Evolutionary conservation across 2,797 vertebrate species (phyloP), one percentile per base, ranked within the genome.

Genomic region (Botia almorhae): DNA sequence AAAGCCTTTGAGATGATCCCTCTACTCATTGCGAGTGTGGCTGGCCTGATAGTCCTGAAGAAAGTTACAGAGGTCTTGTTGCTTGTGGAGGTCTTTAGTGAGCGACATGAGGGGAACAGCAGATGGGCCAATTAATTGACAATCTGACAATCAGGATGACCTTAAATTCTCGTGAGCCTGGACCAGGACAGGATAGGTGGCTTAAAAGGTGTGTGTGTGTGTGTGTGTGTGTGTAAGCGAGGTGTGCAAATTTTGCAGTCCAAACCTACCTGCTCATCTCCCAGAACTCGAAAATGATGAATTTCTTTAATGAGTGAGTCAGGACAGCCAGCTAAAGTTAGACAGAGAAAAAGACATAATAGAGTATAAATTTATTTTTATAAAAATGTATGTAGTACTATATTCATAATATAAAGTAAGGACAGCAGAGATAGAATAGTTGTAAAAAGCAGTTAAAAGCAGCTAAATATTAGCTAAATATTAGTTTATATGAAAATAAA

Each of bases 241-340:
- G 75, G 26, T 16, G 8, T 51, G 60, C 7, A n/a, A 16, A 58
- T 39, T 64, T 63, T 46, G 36, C 82, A 85, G 87, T 84, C 77
- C 65, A 73, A 82, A 93, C 93, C 94, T 88, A 97, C 97, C 95
- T 97, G 96, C 53, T 96, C 93, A 7, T 96, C 93, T 83, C 96
- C 96, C 56, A 97, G 91, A 82, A 96, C 89, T 85, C 95, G 91
- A 91, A 98, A 98, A 87, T 98, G 97, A 94, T 98, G 97, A 70
- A 96, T 86, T 87, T 97, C 96, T 90, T 93, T 95, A 86, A 98
- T 95, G 88, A 98, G 91, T 73, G 96, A 98, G 85, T 95, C 85
- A 0, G 89, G 88, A 83, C 97, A 98, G 86, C 95, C 95, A 82
- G 93, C 96, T 98, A 91, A 51, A 82, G n/a, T 48, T 4, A 70